Base-by-base conservation (phyloP, 2,113 vertebrate species). In the Callocephalon fimbriatum region DNA sequence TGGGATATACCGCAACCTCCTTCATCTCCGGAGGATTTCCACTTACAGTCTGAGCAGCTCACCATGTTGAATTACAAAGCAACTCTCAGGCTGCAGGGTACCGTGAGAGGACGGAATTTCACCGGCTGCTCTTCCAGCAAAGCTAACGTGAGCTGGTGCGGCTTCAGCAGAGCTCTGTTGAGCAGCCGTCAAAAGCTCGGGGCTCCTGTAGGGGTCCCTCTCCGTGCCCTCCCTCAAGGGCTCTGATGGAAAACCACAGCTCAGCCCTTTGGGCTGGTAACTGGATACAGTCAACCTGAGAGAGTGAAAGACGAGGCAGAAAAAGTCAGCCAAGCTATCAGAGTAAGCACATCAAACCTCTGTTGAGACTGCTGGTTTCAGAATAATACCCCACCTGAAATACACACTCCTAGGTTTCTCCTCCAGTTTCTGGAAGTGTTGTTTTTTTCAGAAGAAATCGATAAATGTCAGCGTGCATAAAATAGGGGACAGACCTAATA, bases 401-500 rank as follows among this genome's bases (percentile, higher is more conserved):
- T 40, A 65, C 3, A 16, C 29, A 23, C 58, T 88, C 83, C 62
- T 74, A 62, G n/a, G 32, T 35, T 86, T 71, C 63, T 78, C 47
- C 38, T 82, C 51, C 54, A 26, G 53, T 82, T 97, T 96, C 92
- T 97, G 86, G 88, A 94, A 94, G 56, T 65, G 76, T 92, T 93
- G 54, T 13, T 47, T 96, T 94, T 93, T 96, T 95, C 93, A 97
- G 96, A 88, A 98, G 95, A 95, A 97, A 90, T 97, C 88, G 90
- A 92, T 98, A 97, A 98, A 98, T 81, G 84, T 97, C 96, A 93
- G 35, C 14, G 31, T 61, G 56, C 32, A 44, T 96, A 95, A 98
- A 97, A 94, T 90, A 97, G 75, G 54, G 82, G 79, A 89, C 96
- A 91, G 78, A 98, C 97, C 93, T 98, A 96, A 96, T 88, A 90